Evolutionary conservation across 2,888 invertebrate species (phyloP).

Genomic region (Mythimna pallens): DNA sequence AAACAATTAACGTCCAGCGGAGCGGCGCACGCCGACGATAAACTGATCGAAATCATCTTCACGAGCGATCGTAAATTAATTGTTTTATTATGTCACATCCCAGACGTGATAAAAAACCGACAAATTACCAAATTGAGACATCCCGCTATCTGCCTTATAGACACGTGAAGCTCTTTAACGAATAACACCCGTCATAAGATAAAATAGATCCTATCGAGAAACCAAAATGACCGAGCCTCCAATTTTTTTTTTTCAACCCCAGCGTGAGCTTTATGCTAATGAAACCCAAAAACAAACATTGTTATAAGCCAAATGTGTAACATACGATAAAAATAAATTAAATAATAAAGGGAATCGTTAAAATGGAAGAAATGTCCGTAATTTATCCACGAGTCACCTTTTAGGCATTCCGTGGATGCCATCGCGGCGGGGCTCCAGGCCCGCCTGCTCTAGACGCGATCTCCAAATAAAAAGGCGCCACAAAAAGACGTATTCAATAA

Average conservation of each 20-base stretch:
- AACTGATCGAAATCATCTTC: conserved; percentile 87
- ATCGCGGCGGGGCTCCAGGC: conserved; percentile 87
- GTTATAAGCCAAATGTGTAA: conserved; percentile 90
- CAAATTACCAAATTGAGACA: conserved; percentile 89
- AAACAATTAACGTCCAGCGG: conserved; percentile 87
- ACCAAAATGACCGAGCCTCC: conserved; percentile 82
- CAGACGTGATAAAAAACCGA: conserved; percentile 85
- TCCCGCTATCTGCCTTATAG: conserved; percentile 88
- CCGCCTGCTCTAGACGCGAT: conserved; percentile 87
- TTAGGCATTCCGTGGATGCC: conserved; percentile 90
- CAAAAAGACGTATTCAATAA: conserved; percentile 90
- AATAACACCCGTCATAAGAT: conserved; percentile 83
- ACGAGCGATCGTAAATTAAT: conserved; percentile 87
- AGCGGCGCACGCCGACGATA: conserved; percentile 82
- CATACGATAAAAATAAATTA: conserved; percentile 90
- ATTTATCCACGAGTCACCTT: conserved; percentile 91
- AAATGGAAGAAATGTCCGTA: conserved; percentile 90
- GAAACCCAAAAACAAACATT: conserved; percentile 90
- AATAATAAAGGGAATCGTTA: conserved; percentile 91
- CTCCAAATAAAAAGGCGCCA: conserved; percentile 89
- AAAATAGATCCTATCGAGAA: conserved; percentile 82
- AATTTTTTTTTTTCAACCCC: conserved; percentile 81
- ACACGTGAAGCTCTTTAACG: conserved; percentile 80
- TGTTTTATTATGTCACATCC: conserved; percentile 89
- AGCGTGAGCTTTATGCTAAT: conserved; percentile 89